These are phyloP conservation scores for Cylloceria caligata DNA, from an alignment of 2,888 invertebrate species.

Conservation along the genomic window DNA sequence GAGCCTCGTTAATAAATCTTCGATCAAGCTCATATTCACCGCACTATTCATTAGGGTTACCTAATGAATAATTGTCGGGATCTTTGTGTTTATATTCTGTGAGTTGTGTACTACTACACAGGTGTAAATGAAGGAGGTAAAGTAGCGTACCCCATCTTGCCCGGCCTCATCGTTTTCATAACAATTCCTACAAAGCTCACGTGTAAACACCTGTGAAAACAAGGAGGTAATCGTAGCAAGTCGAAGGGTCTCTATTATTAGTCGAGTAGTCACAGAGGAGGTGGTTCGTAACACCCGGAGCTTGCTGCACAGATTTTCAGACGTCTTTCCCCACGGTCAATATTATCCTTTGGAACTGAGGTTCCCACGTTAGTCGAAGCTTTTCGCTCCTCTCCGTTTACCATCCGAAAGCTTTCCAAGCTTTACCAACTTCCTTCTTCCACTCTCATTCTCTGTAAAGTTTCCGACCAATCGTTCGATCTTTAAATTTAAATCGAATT, in stretches of 20 bases:
- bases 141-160: neutral
- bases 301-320: conserved; percentile 72
- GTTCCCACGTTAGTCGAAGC: conserved; percentile 51
- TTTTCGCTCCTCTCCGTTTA: conserved; percentile 1
- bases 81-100: conserved; percentile 19
- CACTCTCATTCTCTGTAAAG: neutral
- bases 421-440: neutral
- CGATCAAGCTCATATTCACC: neutral
- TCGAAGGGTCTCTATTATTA: conserved; percentile 30
- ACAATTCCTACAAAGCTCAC: conserved; percentile 41
- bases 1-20: conserved; percentile 26
- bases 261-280: conserved; percentile 4
- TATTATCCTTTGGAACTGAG: conserved; percentile 73
- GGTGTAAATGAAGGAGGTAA: neutral
- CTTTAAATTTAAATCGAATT: conserved; percentile 13
- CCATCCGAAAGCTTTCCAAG: neutral
- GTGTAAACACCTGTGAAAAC: conserved; percentile 52
- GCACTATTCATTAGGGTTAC: neutral
- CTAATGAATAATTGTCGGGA: conserved; percentile 37
- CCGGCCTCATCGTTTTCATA: conserved; percentile 27
- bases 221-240: conserved; percentile 15
- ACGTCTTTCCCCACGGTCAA: conserved; percentile 75
- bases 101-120: conserved; percentile 5
- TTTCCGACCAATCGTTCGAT: neutral
- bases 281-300: neutral